phyloP scores from a whole-genome alignment of 2,797 vertebrate genomes.

The Erithacus rubecula region DNA sequence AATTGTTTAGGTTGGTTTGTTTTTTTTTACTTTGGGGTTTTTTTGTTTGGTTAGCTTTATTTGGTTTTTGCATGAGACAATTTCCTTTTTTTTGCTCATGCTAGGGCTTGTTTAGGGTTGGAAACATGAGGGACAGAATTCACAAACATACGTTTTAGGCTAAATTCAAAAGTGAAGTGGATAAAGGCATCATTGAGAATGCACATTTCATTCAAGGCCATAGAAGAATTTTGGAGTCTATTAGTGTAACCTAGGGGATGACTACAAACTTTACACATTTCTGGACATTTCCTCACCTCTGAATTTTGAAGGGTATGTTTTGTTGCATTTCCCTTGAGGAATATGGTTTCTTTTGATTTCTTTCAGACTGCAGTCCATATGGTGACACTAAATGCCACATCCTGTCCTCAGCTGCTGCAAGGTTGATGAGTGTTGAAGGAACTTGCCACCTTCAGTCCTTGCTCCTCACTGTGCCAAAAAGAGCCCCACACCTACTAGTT shows the following conservation, averaged over 20 bases:
- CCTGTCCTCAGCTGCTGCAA: background rate
- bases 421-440: slow-evolving; percentile 1
- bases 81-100: background rate
- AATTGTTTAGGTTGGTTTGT: background rate
- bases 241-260: background rate
- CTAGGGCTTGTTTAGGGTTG: background rate
- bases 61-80: background rate
- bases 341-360: background rate
- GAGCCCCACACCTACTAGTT: background rate
- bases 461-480: background rate
- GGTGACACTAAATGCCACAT: background rate
- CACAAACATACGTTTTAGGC: fast-evolving
- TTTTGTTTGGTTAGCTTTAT: background rate
- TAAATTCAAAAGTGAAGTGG: background rate
- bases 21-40: background rate
- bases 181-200: background rate
- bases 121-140: background rate
- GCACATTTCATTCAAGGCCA: background rate
- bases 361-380: background rate
- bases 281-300: background rate
- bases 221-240: background rate
- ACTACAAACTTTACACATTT: background rate
- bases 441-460: background rate
- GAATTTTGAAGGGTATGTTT: background rate
- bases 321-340: background rate